Evolutionary conservation across 2,797 vertebrate species (phyloP), one percentile per base, ranked within the genome.

Genomic region (Gambusia yucatana): DNA sequence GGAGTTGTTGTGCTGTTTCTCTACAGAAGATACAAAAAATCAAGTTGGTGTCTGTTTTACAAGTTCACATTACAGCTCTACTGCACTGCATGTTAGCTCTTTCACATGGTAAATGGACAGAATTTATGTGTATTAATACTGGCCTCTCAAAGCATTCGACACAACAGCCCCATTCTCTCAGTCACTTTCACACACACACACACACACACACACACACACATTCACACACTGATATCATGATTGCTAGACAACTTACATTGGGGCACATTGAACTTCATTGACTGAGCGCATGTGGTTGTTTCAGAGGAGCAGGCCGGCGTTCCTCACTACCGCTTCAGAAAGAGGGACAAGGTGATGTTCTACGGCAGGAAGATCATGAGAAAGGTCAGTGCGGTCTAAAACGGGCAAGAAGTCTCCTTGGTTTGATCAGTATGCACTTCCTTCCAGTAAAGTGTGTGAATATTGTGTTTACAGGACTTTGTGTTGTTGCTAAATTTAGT

Each of bases 351-450:
- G 87, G 96, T 97, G 72, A 93, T 99, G 97, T 98, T 99, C 91
- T 99, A 98, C 0, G 98, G 98, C 22, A 93, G 98, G 63, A 99
- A 99, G 94, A 98, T 98, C 88, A 98, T 98, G 96, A 96, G 98
- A 77, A 98, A 98, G 97, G 97, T 98, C 76, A 83, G 90, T 87
- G 1, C 11, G 25, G 52, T 69, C 28, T 30, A 28, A 50, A 75
- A 43, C 46, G 39, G 39, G 36, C 3, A n/a, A n/a, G 25, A 52
- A 25, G 22, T 52, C 52, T 55, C 52, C 25, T n/a, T 17, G 16
- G 33, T 61, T 63, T 36, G 30, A 7, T 7, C 16, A 63, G 39
- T 6, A 41, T 39, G 36, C 17, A 11, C 63, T 11, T 67, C 3
- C 36, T 22, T 4, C 17, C 3, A 39, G 52, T 55, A 55, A 55